phyloP scores from a whole-genome alignment of 1,140 invertebrate genomes.

The Lepidotrigona ventralis region DNA sequence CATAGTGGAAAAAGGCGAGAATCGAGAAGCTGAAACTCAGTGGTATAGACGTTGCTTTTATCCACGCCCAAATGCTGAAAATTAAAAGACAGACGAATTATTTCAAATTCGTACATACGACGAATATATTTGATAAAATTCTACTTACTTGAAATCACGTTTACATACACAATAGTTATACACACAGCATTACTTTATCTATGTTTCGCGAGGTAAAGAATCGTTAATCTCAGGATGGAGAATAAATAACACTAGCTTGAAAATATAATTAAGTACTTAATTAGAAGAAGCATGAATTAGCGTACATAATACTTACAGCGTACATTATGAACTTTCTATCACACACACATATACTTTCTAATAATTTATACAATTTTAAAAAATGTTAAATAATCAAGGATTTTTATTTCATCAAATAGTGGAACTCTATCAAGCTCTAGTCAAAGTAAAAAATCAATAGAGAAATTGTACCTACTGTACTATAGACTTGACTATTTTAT shows the following conservation, averaged over 20 bases:
- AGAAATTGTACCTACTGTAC: neutral
- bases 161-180: neutral
- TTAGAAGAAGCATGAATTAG: neutral
- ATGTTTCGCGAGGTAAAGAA: neutral
- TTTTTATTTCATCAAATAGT: neutral
- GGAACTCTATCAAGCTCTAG: neutral
- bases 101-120: neutral
- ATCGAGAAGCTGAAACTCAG: slow-evolving; percentile 88
- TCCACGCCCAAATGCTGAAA: slow-evolving; percentile 86
- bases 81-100: slow-evolving; percentile 47
- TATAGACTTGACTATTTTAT: neutral
- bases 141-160: neutral
- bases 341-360: neutral
- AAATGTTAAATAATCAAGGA: neutral
- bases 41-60: slow-evolving; percentile 87
- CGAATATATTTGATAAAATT: neutral
- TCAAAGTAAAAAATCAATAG: neutral
- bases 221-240: neutral
- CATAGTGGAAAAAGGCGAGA: slow-evolving; percentile 88
- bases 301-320: neutral
- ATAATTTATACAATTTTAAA: neutral
- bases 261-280: neutral
- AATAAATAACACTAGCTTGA: neutral
- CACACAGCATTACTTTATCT: neutral
- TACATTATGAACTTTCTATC: neutral